Evolutionary conservation across 1,140 invertebrate species (phyloP).

Genomic region (Nasonia giraulti): DNA sequence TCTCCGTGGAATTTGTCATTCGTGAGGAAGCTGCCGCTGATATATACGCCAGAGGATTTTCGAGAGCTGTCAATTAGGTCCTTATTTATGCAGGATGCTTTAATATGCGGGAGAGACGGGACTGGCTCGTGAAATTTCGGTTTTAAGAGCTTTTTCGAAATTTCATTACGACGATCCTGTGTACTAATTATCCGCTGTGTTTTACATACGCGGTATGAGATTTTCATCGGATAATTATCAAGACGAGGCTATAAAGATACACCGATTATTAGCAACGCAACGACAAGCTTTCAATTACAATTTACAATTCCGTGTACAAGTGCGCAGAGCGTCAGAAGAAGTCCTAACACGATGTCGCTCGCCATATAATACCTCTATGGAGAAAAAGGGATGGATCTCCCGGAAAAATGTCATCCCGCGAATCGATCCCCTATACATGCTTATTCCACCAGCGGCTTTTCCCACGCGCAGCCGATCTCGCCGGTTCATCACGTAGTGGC

Average conservation of each 20-base stretch:
- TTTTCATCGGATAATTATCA: background rate
- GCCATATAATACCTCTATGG: background rate
- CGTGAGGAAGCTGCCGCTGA: background rate
- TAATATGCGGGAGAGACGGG: background rate
- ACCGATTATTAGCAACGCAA: background rate
- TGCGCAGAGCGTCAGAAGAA: background rate
- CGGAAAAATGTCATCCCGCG: slow-evolving; percentile 25
- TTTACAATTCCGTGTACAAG: background rate
- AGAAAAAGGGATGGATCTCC: background rate
- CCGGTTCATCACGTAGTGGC: background rate
- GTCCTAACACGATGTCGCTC: background rate
- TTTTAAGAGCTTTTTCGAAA: background rate
- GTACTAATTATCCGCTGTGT: background rate
- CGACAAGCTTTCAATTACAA: background rate
- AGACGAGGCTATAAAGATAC: background rate
- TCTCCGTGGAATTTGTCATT: background rate
- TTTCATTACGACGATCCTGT: background rate
- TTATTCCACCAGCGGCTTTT: slow-evolving; percentile 22
- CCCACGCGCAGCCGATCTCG: slow-evolving; percentile 18
- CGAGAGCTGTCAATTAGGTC: slow-evolving; percentile 3
- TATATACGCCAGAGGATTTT: background rate
- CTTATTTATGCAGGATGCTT: background rate
- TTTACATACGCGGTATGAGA: background rate
- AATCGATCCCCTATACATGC: background rate
- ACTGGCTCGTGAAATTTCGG: background rate